A percentile compares a stretch with the other conserved stretches of the same genome.
Evolutionary conservation across 2,888 invertebrate genomes (phyloP).

Genomic region (Ischnus inquisitorius): DNA sequence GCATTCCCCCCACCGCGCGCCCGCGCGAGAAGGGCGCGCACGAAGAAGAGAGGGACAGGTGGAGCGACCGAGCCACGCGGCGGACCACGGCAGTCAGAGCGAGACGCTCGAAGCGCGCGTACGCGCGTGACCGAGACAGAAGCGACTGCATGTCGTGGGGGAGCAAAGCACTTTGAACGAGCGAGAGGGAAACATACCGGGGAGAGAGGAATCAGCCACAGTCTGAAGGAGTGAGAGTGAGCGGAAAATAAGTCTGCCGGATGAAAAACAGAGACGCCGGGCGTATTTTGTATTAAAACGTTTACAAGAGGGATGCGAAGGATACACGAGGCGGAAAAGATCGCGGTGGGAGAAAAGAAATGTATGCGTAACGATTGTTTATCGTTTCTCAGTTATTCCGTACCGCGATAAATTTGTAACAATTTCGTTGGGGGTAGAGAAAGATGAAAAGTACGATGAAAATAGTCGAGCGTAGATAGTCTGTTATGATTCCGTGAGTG

Average conservation of each 20-base stretch:
- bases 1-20: slow-evolving; percentile 45
- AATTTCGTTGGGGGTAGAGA: too few relatives aligned
- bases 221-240: slow-evolving; percentile 23
- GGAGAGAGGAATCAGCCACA: slow-evolving; percentile 66
- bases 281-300: slow-evolving; percentile 7
- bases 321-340: slow-evolving; percentile 3
- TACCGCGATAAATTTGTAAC: too few relatives aligned
- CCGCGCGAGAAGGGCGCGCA: slow-evolving; percentile 59
- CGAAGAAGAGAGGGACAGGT: slow-evolving; percentile 60
- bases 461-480: too few relatives aligned
- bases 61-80: slow-evolving; percentile 38
- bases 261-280: slow-evolving; percentile 20
- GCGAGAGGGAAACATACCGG: slow-evolving; percentile 46
- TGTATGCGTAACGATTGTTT: too few relatives aligned
- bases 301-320: slow-evolving; percentile 2
- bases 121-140: slow-evolving; percentile 19
- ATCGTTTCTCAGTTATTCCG: too few relatives aligned
- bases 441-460: too few relatives aligned
- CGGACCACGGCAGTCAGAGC: slow-evolving; percentile 28
- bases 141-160: slow-evolving; percentile 50
- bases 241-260: slow-evolving; percentile 4
- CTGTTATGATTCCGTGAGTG: not conserved
- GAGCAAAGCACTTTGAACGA: slow-evolving; percentile 52
- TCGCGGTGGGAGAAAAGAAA: not conserved
- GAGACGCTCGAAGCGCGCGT: slow-evolving; percentile 7